phyloP scores from a whole-genome alignment of 2,888 invertebrate genomes.

The Lasioglossum calceatum region DNA sequence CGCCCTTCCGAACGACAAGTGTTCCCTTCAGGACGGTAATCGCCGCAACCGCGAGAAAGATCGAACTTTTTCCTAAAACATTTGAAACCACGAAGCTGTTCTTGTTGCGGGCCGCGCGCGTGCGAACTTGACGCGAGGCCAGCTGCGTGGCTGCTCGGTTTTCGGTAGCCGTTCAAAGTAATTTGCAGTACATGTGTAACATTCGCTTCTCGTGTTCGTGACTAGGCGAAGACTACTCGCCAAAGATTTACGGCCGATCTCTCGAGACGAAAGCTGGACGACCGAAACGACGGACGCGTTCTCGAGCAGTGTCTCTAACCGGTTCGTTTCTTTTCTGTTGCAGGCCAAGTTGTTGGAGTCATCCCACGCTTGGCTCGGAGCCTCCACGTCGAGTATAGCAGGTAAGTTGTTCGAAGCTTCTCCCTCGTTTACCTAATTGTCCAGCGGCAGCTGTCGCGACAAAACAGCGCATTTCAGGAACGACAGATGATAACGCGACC shows the following conservation, averaged over 20 bases:
- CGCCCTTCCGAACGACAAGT: not conserved
- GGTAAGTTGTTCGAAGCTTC: constrained; percentile 88
- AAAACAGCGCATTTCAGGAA: constrained; percentile 62
- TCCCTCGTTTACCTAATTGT: constrained; percentile 40
- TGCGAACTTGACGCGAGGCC: not conserved
- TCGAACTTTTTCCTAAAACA: not conserved
- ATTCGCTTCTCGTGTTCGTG: too few species aligned
- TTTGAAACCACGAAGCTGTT: not conserved
- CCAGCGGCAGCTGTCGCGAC: constrained; percentile 31
- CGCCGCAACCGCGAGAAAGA: not conserved
- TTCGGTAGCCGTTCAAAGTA: not conserved
- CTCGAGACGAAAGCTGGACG: not conserved
- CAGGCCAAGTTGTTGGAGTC: constrained; percentile 97
- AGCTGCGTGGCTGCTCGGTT: not conserved
- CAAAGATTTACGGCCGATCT: not conserved
- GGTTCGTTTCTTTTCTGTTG: constrained; percentile 83
- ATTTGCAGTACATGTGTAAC: not conserved
- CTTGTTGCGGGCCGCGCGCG: too few species aligned
- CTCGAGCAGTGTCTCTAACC: not conserved
- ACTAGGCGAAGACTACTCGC: not conserved
- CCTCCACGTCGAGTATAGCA: constrained; percentile 95
- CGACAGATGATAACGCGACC: not conserved
- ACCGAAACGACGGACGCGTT: not conserved
- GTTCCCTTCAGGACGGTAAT: not conserved
- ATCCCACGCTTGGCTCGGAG: constrained; percentile 96